Evolutionary conservation across 2,888 invertebrate species (phyloP), one percentile per base, ranked within the genome.

Genomic region (Prosapia bicincta): DNA sequence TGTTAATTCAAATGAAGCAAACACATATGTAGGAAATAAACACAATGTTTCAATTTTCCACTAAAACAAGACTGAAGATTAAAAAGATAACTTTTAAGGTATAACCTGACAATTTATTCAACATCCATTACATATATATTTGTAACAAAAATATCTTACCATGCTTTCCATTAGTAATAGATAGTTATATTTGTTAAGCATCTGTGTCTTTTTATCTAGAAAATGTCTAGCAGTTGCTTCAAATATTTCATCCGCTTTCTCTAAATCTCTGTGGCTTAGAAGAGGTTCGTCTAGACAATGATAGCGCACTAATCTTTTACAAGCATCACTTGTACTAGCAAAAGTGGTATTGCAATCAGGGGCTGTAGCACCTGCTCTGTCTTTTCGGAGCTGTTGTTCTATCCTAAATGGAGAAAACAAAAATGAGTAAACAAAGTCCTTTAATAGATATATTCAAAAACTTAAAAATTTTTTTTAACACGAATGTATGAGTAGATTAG

Each of bases 291-390:
- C 90, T 84, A 91, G 90, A 78, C 93, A 92, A 83, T 94, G 94
- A 85, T 93, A 94, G 80, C 91, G 87, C 74, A 94, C 88, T 70
- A 94, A 85, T 71, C 93, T 87, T 82, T 92, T 90, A 80, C 92
- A 92, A 0, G 93, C 93, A 83, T 94, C 93, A 78, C 89, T 88
- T 81, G 90, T 91, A 81, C 89, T 89, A 78, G 87, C 85, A 83
- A 94, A 94, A 20, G 93, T 92, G 73, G 89, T 89, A 78, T 90
- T 89, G 70, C 90, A 90, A 83, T 94, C 93, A 0, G 94, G 92
- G 83, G 90, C 90, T 26, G 90, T 84, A 71, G 92, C 93, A 77
- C 90, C 91, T 81, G 89, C 89, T 84, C 93, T 93, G 85, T 94
- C 94, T 71, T 90, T 90, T 82, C 89, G 89, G 82, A 93, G 83